These are phyloP conservation scores for Pyrrhia umbra DNA, from an alignment of 2,888 invertebrate genomes.

Conservation along the genomic window DNA sequence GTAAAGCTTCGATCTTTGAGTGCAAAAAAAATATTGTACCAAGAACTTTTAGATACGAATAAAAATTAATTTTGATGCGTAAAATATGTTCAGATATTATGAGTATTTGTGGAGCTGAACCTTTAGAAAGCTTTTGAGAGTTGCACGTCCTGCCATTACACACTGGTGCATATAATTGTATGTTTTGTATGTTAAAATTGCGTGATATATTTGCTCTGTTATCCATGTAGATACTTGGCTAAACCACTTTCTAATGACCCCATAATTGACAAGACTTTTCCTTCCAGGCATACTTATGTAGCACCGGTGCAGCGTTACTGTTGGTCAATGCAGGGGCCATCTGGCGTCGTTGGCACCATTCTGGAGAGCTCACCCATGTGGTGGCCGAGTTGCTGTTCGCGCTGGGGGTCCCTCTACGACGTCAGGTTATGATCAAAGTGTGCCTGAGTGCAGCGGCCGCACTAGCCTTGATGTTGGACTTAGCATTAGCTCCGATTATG, in stretches of 20 bases:
- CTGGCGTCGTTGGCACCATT: conserved; percentile 72
- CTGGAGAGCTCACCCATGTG: conserved; percentile 72
- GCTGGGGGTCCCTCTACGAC: conserved; percentile 72
- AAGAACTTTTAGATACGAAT: no score
- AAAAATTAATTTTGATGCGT: no score
- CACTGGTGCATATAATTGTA: background rate
- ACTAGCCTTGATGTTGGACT: conserved; percentile 62
- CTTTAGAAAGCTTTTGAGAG: background rate
- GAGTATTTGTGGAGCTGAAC: background rate
- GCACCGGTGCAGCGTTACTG: conserved; percentile 70
- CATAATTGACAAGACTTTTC: no score
- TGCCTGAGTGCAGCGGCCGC: conserved; percentile 66
- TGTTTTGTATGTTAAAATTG: no score
- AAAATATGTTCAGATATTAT: no score
- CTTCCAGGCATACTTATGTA: conserved; percentile 73
- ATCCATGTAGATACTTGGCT: no score
- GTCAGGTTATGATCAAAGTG: conserved; percentile 73
- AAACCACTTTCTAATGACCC: background rate
- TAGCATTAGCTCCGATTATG: conserved; percentile 31
- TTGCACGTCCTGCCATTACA: background rate
- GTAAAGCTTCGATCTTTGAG: no score
- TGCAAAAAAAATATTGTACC: no score
- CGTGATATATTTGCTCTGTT: no score
- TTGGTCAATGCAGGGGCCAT: conserved; percentile 73
- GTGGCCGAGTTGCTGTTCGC: conserved; percentile 75